Evolutionary conservation across 2,888 invertebrate genomes (phyloP).

Genomic region (Calliopum simillimum): DNA sequence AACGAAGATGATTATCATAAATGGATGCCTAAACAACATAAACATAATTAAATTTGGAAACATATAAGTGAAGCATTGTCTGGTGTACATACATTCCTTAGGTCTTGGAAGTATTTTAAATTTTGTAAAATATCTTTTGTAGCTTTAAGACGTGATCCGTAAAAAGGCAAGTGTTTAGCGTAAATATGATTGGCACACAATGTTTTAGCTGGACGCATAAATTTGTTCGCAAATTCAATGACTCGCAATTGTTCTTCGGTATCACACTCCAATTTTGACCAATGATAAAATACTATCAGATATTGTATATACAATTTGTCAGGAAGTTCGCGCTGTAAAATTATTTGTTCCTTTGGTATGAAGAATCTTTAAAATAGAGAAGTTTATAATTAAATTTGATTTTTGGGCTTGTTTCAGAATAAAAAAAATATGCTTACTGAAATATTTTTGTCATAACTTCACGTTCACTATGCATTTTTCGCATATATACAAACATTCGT

Average conservation of each 20-base stretch:
- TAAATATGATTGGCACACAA: slow-evolving; percentile 49
- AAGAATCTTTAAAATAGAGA: slow-evolving; percentile 42
- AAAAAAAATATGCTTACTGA: slow-evolving; percentile 44
- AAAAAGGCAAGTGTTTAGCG: slow-evolving; percentile 51
- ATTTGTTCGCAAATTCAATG: slow-evolving; percentile 51
- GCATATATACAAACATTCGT: slow-evolving; percentile 49
- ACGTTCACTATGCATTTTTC: slow-evolving; percentile 52
- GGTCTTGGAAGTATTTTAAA: slow-evolving; percentile 48
- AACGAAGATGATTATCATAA: slow-evolving; percentile 34
- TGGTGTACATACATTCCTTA: slow-evolving; percentile 47
- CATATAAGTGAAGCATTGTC: neutral
- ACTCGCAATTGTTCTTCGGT: slow-evolving; percentile 46
- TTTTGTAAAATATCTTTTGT: slow-evolving; percentile 53
- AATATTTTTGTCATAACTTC: slow-evolving; percentile 52
- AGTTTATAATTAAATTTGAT: neutral
- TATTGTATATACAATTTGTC: slow-evolving; percentile 56
- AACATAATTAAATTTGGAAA: slow-evolving; percentile 13
- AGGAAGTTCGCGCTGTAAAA: slow-evolving; percentile 51
- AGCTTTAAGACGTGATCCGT: slow-evolving; percentile 45
- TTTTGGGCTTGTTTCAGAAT: neutral
- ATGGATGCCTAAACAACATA: slow-evolving; percentile 39
- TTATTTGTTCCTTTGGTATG: slow-evolving; percentile 44
- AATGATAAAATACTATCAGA: slow-evolving; percentile 56
- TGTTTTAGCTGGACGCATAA: slow-evolving; percentile 54
- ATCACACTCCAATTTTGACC: slow-evolving; percentile 52